Conservation (phyloP, 64 coral and sea anemone genomes). For the Exaiptasia diaphana region DNA sequence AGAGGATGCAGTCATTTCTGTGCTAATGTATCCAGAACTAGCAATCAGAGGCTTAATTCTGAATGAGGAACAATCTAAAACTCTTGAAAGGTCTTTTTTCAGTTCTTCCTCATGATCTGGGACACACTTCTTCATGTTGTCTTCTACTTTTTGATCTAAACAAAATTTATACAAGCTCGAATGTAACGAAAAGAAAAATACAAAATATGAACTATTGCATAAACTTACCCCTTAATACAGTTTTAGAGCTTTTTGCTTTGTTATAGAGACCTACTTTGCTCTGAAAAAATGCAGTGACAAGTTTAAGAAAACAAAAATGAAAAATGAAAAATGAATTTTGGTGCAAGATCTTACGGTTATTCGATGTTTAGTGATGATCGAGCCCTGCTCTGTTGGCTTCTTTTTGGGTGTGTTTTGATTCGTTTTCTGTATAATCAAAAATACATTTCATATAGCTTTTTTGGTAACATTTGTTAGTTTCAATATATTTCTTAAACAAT, state of each 20-base stretch:
- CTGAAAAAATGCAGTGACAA: constrained; percentile 16
- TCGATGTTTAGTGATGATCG: constrained; percentile 47
- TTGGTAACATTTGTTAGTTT: no score
- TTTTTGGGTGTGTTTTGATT: not conserved
- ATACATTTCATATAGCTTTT: no score
- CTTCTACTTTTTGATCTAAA: not conserved
- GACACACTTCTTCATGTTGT: not conserved
- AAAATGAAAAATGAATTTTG: not conserved
- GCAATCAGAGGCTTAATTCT: constrained; percentile 39
- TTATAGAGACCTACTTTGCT: constrained; percentile 81
- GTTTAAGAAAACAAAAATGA: not conserved
- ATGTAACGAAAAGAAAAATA: no score
- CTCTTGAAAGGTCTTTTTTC: constrained; percentile 66
- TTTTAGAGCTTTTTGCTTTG: constrained; percentile 74
- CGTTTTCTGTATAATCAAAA: not conserved
- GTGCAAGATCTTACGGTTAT: constrained; percentile 38
- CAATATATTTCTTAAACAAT: no score
- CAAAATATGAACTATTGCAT: no score
- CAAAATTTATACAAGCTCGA: no score
- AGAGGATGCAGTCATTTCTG: no score
- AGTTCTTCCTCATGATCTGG: constrained; percentile 51
- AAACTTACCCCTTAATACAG: constrained; percentile 60
- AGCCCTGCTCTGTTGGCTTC: not conserved
- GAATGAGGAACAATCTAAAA: constrained; percentile 71
- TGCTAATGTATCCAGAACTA: no score